Percentiles rank a stretch among this genome's conserved stretches.
phyloP scores from a whole-genome alignment of 2,113 vertebrate species.

The Brachypteracias leptosomus region DNA sequence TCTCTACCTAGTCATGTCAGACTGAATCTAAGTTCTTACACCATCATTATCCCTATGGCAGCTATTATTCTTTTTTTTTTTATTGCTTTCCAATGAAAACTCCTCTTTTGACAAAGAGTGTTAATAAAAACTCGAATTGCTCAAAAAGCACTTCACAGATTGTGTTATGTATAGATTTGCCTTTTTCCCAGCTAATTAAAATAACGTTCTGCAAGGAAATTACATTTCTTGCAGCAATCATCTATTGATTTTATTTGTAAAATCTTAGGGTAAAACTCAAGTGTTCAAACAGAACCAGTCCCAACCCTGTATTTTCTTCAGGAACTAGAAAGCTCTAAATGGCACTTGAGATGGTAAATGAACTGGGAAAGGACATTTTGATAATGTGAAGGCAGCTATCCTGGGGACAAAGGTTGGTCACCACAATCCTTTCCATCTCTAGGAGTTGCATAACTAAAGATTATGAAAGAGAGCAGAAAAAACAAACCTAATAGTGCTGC shows the following conservation, averaged over 20 bases:
- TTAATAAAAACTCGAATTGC: background rate
- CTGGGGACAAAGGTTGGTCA: conserved; percentile 20
- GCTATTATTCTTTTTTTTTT: background rate
- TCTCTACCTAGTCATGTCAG: background rate
- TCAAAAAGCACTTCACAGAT: background rate
- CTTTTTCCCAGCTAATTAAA: background rate
- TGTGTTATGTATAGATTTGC: background rate
- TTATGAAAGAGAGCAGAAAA: conserved; percentile 33
- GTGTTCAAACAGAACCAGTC: background rate
- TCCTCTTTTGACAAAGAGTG: background rate
- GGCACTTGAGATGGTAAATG: background rate
- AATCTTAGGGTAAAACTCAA: background rate
- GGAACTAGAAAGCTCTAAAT: background rate
- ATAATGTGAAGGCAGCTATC: background rate
- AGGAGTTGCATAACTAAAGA: conserved; percentile 21
- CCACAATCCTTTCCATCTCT: background rate
- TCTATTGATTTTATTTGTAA: background rate
- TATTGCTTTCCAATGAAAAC: background rate
- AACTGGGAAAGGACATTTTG: background rate
- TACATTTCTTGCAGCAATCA: background rate
- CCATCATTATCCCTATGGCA: background rate
- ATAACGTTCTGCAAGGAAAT: background rate
- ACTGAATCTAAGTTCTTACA: background rate
- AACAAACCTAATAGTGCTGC: background rate
- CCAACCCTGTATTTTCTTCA: background rate